These are phyloP conservation scores for Laterallus jamaicensis DNA, from an alignment of 2,113 vertebrate genomes.

Conservation along the genomic window DNA sequence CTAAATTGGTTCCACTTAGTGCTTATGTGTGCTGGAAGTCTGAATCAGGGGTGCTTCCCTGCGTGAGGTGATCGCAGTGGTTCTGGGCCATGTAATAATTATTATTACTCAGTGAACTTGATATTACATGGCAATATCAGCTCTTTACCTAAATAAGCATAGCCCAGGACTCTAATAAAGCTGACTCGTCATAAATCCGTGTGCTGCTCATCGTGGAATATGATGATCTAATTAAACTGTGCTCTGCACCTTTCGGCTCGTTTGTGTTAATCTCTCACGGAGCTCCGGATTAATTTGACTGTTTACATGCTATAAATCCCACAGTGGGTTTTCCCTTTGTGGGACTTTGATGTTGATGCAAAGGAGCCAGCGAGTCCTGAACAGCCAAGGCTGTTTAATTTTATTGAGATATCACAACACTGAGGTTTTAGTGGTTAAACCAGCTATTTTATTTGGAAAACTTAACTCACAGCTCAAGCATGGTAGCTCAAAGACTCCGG, in stretches of 20 bases:
- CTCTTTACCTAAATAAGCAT: neutral
- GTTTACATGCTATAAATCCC: neutral
- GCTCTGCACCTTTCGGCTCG: slow-evolving; percentile 33
- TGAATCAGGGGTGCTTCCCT: neutral
- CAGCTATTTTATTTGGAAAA: slow-evolving; percentile 16
- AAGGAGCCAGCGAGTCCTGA: neutral
- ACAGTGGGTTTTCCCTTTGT: neutral
- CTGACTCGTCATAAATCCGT: slow-evolving; percentile 1
- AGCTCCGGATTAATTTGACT: slow-evolving; percentile 24
- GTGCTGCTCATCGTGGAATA: slow-evolving; percentile 19
- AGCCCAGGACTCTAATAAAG: neutral
- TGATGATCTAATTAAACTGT: slow-evolving; percentile 43
- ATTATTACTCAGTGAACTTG: neutral
- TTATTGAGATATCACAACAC: neutral
- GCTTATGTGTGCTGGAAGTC: neutral
- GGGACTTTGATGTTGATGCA: slow-evolving; percentile 25
- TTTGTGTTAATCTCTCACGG: neutral
- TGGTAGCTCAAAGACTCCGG: neutral
- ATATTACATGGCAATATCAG: neutral
- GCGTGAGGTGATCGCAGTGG: neutral
- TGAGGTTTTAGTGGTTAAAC: slow-evolving; percentile 20
- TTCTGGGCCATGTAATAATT: neutral
- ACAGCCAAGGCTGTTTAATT: slow-evolving; percentile 23
- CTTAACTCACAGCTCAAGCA: neutral
- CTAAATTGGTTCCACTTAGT: neutral